These are phyloP conservation scores for Drosophila nigrodunni DNA, from an alignment of 1,140 invertebrate species.

Conservation along the genomic window DNA sequence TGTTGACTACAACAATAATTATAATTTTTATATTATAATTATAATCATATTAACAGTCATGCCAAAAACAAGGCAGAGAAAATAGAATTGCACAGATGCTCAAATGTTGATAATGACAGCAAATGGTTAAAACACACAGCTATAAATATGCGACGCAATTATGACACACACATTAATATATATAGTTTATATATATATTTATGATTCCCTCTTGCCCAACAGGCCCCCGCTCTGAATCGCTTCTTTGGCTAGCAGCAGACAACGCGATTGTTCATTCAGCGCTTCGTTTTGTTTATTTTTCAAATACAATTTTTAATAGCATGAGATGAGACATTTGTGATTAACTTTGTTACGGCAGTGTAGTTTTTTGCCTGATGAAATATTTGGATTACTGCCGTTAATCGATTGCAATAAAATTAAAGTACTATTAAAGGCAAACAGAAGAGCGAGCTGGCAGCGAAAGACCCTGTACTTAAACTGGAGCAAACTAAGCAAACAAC, in stretches of 20 bases:
- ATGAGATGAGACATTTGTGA: constrained; percentile 28
- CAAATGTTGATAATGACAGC: constrained; percentile 46
- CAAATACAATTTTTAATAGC: constrained; percentile 56
- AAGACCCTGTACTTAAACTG: no score
- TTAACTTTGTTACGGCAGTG: constrained; percentile 16
- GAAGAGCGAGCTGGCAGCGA: no score
- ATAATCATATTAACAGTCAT: constrained; percentile 58
- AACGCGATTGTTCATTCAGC: constrained; percentile 9
- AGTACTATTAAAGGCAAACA: no score
- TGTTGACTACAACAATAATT: constrained; percentile 38
- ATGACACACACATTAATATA: constrained; percentile 46
- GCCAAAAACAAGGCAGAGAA: constrained; percentile 29
- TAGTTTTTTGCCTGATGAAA: constrained; percentile 4
- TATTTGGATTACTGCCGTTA: constrained; percentile 4
- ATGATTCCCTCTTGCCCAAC: background rate
- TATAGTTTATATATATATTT: no score
- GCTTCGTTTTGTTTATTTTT: constrained; percentile 52
- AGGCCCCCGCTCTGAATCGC: background rate
- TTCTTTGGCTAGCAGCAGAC: no score
- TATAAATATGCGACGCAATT: constrained; percentile 65
- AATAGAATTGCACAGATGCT: constrained; percentile 52
- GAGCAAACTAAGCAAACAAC: no score
- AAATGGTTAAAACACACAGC: constrained; percentile 32
- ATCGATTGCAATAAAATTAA: background rate
- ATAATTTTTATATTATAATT: constrained; percentile 34